Evolutionary conservation across 1,140 invertebrate species (phyloP).

Genomic region (Cydia amplana): DNA sequence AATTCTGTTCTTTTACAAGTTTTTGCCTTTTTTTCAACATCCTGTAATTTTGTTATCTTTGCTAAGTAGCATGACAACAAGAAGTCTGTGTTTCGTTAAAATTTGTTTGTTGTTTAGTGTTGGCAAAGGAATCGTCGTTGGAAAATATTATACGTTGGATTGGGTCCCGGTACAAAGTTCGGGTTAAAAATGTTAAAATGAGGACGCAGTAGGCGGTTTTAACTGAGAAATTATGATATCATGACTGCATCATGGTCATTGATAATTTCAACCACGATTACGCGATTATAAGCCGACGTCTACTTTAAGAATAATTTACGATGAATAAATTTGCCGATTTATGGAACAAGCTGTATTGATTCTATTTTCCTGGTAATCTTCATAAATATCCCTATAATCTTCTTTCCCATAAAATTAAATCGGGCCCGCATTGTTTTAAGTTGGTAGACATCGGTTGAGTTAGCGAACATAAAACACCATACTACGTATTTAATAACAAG

Average conservation of each 20-base stretch:
- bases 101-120: conserved; percentile 1
- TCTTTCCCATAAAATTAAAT: neutral
- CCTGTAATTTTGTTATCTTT: conserved; percentile 26
- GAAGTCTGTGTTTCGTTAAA: neutral
- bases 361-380: neutral
- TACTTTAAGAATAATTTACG: neutral
- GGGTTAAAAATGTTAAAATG: neutral
- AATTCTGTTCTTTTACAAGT: conserved; percentile 10
- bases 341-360: neutral
- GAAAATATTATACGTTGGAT: conserved; percentile 15
- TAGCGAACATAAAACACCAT: no score
- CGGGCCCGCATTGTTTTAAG: no score
- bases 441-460: no score
- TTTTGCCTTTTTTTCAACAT: conserved; percentile 20
- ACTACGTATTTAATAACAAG: no score
- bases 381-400: neutral
- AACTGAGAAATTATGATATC: conserved; percentile 14
- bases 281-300: neutral
- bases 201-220: neutral
- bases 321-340: neutral
- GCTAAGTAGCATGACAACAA: conserved; percentile 18
- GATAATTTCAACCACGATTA: neutral
- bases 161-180: conserved; percentile 8
- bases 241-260: conserved; percentile 4
- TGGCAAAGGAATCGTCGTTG: neutral